Conservation (phyloP, 2,113 vertebrate genomes). For the Anolis sagrei region DNA sequence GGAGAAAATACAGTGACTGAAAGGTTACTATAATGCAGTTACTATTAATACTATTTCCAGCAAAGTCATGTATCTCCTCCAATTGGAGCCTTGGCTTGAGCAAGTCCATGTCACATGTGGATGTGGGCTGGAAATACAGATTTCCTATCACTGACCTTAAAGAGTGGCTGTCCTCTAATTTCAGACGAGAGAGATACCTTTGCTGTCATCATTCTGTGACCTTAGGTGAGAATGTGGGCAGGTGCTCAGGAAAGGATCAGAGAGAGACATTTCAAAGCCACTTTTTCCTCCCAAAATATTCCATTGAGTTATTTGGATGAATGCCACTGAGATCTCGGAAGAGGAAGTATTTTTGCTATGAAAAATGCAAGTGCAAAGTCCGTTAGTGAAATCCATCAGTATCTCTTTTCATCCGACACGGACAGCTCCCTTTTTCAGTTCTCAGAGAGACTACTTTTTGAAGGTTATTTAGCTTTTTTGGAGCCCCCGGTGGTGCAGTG, state of each 20-base stretch:
- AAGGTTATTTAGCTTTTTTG: not conserved
- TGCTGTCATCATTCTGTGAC: slow-evolving; percentile 9
- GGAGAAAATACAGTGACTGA: too few relatives aligned
- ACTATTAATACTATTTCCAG: too few relatives aligned
- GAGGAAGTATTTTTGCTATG: slow-evolving; percentile 1
- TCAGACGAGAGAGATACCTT: not conserved
- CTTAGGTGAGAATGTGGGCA: slow-evolving; percentile 30
- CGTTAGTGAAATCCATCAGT: slow-evolving; percentile 3
- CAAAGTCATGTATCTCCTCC: too few relatives aligned
- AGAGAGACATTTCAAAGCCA: slow-evolving; percentile 10
- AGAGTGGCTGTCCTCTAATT: slow-evolving; percentile 6
- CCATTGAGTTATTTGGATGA: not conserved
- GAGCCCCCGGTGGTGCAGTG: too few relatives aligned
- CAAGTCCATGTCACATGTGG: fast-evolving
- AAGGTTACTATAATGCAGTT: too few relatives aligned
- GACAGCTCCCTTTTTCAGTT: not conserved
- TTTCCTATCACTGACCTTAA: not conserved
- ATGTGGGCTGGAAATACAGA: slow-evolving; percentile 9
- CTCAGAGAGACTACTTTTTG: not conserved
- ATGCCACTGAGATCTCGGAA: not conserved
- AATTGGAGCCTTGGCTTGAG: not conserved
- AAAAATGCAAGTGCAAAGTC: slow-evolving; percentile 13
- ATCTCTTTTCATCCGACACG: not conserved
- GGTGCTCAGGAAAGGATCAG: slow-evolving; percentile 12
- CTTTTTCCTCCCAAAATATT: slow-evolving; percentile 34